These are phyloP conservation scores for Hippopotamyrus pictus DNA, from an alignment of 2,797 vertebrate species.

Conservation along the genomic window DNA sequence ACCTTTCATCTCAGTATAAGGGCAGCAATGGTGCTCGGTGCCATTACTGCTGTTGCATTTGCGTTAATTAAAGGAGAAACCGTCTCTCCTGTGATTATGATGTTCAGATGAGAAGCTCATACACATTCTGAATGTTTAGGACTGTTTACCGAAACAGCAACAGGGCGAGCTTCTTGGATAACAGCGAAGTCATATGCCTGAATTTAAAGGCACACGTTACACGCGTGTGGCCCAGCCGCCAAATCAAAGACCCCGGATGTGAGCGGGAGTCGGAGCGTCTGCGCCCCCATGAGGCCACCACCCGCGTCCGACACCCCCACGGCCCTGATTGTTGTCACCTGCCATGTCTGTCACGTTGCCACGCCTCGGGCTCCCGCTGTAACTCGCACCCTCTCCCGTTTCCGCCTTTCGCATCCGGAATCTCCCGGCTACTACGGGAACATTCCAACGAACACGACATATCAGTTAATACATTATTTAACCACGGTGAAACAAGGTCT, in stretches of 20 bases:
- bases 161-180: background rate
- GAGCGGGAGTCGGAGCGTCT: background rate
- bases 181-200: background rate
- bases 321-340: background rate
- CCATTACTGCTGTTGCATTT: background rate
- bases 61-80: background rate
- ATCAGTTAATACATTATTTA: conserved; percentile 24
- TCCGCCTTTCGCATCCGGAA: background rate
- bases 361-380: background rate
- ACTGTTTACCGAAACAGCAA: background rate
- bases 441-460: conserved; percentile 19
- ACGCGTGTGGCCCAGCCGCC: background rate
- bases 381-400: background rate
- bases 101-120: background rate
- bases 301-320: background rate
- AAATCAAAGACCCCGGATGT: background rate
- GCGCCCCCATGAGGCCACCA: background rate
- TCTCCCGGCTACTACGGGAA: background rate
- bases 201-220: background rate
- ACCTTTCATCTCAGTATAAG: conserved; percentile 6
- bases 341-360: background rate
- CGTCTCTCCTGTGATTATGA: background rate
- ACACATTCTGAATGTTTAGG: background rate
- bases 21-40: background rate
- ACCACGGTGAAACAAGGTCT: conserved; percentile 19